A percentile compares a stretch with the other conserved stretches of the same genome.
Evolutionary conservation across 2,113 vertebrate genomes (phyloP).

Genomic region (Bathybates hornii): DNA sequence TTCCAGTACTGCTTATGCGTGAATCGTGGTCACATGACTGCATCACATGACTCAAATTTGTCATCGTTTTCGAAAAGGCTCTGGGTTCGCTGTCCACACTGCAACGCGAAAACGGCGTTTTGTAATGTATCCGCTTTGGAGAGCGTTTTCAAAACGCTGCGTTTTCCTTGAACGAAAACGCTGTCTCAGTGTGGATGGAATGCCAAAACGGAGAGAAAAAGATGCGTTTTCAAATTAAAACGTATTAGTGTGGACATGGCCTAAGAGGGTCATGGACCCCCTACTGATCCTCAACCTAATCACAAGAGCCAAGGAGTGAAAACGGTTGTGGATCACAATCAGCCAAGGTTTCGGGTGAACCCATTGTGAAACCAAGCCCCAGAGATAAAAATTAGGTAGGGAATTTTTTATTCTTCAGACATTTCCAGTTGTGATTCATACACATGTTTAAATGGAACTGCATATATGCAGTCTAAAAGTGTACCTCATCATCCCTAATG

Average conservation of each 20-base stretch:
- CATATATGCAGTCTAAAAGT: neutral
- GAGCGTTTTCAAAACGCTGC: neutral
- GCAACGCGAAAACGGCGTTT: rapidly evolving
- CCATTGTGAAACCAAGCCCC: neutral
- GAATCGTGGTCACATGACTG: neutral
- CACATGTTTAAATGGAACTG: neutral
- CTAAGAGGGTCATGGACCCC: neutral
- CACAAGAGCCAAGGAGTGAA: neutral
- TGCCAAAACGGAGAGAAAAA: neutral
- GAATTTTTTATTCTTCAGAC: neutral
- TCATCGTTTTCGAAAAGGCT: neutral
- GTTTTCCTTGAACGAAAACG: neutral
- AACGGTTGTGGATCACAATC: neutral
- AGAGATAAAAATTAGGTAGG: neutral
- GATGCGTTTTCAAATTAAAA: neutral
- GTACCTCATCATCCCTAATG: neutral
- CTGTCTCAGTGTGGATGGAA: neutral
- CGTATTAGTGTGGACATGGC: neutral
- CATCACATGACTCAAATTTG: neutral
- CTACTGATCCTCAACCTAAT: neutral
- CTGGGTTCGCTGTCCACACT: neutral
- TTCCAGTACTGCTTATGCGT: neutral
- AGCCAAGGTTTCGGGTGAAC: neutral
- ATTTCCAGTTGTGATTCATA: neutral
- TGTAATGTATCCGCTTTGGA: neutral